These are phyloP conservation scores for Dermolepida albohirtum DNA, from an alignment of 2,888 invertebrate species.

Conservation along the genomic window DNA sequence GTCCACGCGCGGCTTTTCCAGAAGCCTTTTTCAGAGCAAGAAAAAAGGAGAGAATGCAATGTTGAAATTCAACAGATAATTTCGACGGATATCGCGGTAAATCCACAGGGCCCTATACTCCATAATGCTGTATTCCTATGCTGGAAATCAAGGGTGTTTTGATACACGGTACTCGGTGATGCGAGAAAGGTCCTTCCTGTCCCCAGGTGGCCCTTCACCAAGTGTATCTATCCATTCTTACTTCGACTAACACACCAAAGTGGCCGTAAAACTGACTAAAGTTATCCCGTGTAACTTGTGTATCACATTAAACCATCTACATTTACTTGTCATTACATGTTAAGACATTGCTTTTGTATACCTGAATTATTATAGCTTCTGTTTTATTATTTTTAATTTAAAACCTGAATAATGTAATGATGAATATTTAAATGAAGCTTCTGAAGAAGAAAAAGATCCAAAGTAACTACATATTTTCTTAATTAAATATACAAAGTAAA, in stretches of 20 bases:
- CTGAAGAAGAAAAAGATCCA: no score
- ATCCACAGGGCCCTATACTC: constrained; percentile 20
- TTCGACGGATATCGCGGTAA: constrained; percentile 16
- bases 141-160: constrained; percentile 31
- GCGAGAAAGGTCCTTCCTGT: constrained; percentile 28
- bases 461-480: no score
- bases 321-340: background rate
- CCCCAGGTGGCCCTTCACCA: constrained; percentile 36
- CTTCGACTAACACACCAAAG: constrained; percentile 24
- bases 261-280: constrained; percentile 33
- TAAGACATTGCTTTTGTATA: background rate
- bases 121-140: constrained; percentile 17
- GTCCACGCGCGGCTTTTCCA: no score
- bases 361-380: no score
- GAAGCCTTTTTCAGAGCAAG: background rate
- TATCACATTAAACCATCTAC: constrained; percentile 1
- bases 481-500: no score
- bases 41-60: background rate
- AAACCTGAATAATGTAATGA: no score
- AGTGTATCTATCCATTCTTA: constrained; percentile 31
- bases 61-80: constrained; percentile 25
- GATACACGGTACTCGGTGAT: constrained; percentile 28
- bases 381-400: no score
- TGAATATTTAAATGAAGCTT: no score
- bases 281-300: constrained; percentile 17